Base-by-base conservation (phyloP, 1,140 invertebrate genomes). In the Psilanteris sp. region DNA sequence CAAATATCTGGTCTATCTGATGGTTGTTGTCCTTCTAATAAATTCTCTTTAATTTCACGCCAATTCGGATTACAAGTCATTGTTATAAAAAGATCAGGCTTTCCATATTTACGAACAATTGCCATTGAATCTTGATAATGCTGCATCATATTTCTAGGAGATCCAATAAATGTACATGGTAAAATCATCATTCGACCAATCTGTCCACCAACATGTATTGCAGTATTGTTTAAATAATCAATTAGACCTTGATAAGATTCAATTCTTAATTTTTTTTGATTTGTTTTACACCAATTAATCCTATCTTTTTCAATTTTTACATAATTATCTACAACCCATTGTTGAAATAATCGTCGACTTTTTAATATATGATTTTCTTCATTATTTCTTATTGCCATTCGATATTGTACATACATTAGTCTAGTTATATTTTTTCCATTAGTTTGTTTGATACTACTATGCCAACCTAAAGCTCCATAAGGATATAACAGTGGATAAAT, bases 121-220 rank as follows among this genome's bases (percentile, higher is more conserved):
- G n/a, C n/a, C n/a, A n/a, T n/a, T n/a, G n/a, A n/a, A n/a, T n/a
- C n/a, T n/a, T n/a, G n/a, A n/a, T n/a, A n/a, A n/a, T n/a, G n/a
- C n/a, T n/a, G n/a, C n/a, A n/a, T n/a, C n/a, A n/a, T n/a, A n/a
- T 41, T 27, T 27, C 20, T 5, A 13, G 37, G 13, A 1, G 41
- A 44, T 2, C 24, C 24, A 3, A 18, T 44, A 6, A 44, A 44
- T 20, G 41, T 11, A 3, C 13, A 16, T 15, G 15, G 41, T 10
- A 88, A 61, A 50, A 88, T 78, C 1, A 52, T 26, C 9, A 52
- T 15, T 34, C 16, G 27, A 11, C 80, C 83, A 26, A 83, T 8
- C 10, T 59, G 11, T 14, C 11, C 16, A 22, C 29, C 66, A 36
- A 43, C 44, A 20, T 36, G 3, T 11, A 1, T 31, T 27, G 32